Percentiles rank a stretch among this genome's conserved stretches.
Conservation (phyloP, 2,113 vertebrate genomes). For the Charina bottae region DNA sequence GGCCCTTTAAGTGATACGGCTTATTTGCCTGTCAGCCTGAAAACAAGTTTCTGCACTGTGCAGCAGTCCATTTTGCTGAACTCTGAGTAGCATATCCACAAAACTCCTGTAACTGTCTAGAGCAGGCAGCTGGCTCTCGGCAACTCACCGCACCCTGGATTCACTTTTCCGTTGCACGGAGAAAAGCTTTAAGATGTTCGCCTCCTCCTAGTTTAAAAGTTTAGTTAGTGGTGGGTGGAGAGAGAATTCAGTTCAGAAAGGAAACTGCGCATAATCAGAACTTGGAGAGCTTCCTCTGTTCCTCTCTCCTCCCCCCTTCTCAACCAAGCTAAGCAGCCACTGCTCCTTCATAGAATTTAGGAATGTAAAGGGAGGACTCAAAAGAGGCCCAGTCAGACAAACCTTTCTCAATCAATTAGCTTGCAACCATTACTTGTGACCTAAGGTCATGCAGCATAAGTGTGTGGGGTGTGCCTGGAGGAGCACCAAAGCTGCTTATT, state of each 20-base stretch:
- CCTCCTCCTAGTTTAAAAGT: constrained; percentile 75
- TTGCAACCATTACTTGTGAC: constrained; percentile 90
- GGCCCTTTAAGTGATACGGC: constrained; percentile 76
- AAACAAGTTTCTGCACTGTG: constrained; percentile 77
- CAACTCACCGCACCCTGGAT: constrained; percentile 64
- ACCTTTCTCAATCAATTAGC: constrained; percentile 95
- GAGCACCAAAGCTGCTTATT: constrained; percentile 74
- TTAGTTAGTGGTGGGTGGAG: constrained; percentile 85
- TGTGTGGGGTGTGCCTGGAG: constrained; percentile 83
- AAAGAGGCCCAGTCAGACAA: constrained; percentile 91
- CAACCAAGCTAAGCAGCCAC: constrained; percentile 77
- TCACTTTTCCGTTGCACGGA: constrained; percentile 67
- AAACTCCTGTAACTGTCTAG: constrained; percentile 62
- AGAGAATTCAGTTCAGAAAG: constrained; percentile 82
- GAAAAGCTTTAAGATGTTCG: constrained; percentile 68
- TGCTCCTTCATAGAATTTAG: constrained; percentile 86
- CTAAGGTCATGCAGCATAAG: constrained; percentile 85
- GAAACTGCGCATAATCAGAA: constrained; percentile 90
- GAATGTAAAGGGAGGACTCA: constrained; percentile 92
- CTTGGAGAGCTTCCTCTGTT: constrained; percentile 83
- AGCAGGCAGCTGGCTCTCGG: constrained; percentile 62
- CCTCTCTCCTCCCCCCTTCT: constrained; percentile 73
- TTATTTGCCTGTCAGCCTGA: constrained; percentile 82
- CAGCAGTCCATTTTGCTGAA: constrained; percentile 86
- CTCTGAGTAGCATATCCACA: constrained; percentile 72